Evolutionary conservation across 2,113 vertebrate species (phyloP).

Genomic region (Solenodon paradoxus): DNA sequence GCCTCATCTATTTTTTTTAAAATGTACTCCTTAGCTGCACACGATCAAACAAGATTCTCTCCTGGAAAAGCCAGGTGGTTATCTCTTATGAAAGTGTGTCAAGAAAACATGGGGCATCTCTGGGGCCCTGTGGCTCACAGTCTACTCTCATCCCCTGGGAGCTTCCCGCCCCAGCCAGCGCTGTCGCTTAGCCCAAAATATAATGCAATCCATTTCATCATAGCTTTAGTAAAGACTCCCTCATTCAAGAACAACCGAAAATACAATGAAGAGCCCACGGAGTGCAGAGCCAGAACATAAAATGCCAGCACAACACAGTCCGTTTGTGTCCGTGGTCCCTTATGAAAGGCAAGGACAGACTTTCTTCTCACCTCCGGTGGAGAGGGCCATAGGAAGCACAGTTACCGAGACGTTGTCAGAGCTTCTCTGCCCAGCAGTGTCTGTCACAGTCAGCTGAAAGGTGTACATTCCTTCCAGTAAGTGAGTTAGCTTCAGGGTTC

Average conservation of each 20-base stretch:
- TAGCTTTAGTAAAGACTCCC: background rate
- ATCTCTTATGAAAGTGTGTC: background rate
- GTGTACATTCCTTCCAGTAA: conserved; percentile 89
- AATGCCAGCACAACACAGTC: background rate
- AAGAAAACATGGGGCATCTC: background rate
- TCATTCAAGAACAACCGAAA: background rate
- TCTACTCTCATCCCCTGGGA: background rate
- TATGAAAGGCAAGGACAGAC: rapidly evolving
- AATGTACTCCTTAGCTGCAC: background rate
- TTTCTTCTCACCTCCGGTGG: conserved; percentile 85
- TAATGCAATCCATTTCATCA: background rate
- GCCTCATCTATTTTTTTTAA: background rate
- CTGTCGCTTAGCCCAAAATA: background rate
- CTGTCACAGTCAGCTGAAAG: conserved; percentile 93
- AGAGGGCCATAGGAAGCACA: conserved; percentile 86
- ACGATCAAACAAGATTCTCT: background rate
- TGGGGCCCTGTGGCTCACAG: background rate
- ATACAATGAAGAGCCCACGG: background rate
- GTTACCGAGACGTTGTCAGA: conserved; percentile 93
- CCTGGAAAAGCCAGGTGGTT: background rate
- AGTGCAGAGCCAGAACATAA: background rate
- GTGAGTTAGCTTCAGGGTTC: conserved; percentile 91
- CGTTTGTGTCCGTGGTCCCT: rapidly evolving
- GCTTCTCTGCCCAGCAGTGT: conserved; percentile 89
- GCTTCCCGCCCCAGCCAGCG: background rate